phyloP scores from a whole-genome alignment of 2,113 vertebrate species.

The Puma concolor region DNA sequence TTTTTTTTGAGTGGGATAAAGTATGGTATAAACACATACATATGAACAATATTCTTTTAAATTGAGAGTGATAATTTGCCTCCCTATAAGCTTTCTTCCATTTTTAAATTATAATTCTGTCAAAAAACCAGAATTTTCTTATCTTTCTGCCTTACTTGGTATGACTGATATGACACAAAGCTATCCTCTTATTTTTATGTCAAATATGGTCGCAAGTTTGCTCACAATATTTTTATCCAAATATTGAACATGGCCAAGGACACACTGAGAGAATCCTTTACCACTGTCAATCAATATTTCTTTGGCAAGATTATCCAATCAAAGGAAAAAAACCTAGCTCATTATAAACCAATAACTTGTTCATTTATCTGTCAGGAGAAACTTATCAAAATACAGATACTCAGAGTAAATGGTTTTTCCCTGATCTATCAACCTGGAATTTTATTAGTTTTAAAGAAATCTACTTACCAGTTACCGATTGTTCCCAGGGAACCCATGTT shows the following conservation, averaged over 20 bases:
- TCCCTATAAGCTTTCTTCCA: not conserved
- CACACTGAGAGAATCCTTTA: not conserved
- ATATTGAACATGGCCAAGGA: not conserved
- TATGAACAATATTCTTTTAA: not conserved
- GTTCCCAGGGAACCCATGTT: not conserved
- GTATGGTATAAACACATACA: not conserved
- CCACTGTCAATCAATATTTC: not conserved
- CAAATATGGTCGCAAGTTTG: not conserved
- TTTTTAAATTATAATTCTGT: not conserved
- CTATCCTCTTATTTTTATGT: not conserved
- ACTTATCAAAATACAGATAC: not conserved
- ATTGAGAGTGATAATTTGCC: not conserved
- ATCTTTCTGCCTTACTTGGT: not conserved
- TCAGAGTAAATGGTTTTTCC: not conserved
- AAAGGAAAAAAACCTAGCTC: not conserved
- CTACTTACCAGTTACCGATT: not conserved
- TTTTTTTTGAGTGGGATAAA: not conserved
- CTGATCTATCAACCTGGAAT: not conserved
- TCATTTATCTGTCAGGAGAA: not conserved
- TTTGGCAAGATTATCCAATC: not conserved
- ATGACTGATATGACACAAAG: not conserved
- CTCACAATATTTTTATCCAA: not conserved
- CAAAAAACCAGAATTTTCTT: not conserved
- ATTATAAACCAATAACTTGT: not conserved
- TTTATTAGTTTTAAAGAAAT: slow-evolving; percentile 17